phyloP scores from a whole-genome alignment of 2,113 vertebrate genomes.

The Gadus chalcogrammus region DNA sequence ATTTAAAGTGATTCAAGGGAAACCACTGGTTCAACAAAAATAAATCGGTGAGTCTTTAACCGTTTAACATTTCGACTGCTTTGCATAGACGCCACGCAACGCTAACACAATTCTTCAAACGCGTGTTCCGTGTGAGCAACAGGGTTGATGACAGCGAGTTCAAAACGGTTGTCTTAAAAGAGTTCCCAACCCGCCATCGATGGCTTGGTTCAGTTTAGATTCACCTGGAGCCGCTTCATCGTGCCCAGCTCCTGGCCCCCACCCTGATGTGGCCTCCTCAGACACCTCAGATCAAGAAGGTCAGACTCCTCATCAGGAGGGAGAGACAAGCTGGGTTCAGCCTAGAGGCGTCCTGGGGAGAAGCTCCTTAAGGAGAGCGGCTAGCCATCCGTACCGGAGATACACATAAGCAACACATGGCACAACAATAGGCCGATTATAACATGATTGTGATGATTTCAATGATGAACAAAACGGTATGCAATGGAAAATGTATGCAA shows the following conservation, averaged over 20 bases:
- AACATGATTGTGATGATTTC: conserved; percentile 23
- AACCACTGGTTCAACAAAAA: too few species aligned
- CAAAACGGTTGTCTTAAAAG: conserved; percentile 64
- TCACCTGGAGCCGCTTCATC: too few species aligned
- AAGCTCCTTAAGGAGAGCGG: background rate
- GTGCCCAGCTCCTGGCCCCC: too few species aligned
- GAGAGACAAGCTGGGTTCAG: too few species aligned
- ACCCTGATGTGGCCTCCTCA: too few species aligned
- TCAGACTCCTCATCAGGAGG: too few species aligned
- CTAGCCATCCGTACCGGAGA: background rate
- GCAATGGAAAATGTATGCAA: background rate
- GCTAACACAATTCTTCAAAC: too few species aligned
- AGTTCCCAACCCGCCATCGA: background rate
- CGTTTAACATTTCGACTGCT: too few species aligned
- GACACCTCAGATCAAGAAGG: too few species aligned
- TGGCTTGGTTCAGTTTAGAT: background rate
- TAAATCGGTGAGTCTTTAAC: too few species aligned
- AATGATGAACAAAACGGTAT: conserved; percentile 18
- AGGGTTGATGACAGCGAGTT: conserved; percentile 45
- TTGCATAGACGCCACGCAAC: too few species aligned
- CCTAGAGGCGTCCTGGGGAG: background rate
- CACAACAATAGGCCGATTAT: conserved; percentile 11
- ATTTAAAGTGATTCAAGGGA: too few species aligned
- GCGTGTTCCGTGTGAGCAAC: background rate
- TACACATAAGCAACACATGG: background rate